Evolutionary conservation across 2,888 invertebrate species (phyloP), one percentile per base, ranked within the genome.

Genomic region (Mylabris sibirica): DNA sequence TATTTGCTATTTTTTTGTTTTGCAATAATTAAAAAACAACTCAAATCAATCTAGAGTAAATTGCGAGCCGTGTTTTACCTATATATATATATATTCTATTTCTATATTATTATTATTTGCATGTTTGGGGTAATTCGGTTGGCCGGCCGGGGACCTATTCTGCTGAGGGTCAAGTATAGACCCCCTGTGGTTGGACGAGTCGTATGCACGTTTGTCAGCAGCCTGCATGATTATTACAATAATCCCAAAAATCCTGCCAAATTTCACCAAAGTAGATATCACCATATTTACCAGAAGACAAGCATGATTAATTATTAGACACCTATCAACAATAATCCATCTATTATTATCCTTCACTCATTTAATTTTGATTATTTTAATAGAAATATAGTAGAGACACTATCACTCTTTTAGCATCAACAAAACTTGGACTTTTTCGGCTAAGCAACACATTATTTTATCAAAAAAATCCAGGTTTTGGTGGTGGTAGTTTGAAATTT

Each of bases 81-180:
- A 78, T 30, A 30, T 30, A 30, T 79, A 78, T 30, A 30, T 30
- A 30, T 30, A 30, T 79, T 79, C 78, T 78, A 79, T 81, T 72
- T 79, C 78, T 80, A 75, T 78, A 78, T 81, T 66, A 63, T 53
- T 53, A 53, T 53, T 71, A 71, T 76, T 72, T 82, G 81, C 81
- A 82, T 82, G 81, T 81, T 81, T 80, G 80, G 79, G 82, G 80
- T 81, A 77, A 77, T 71, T 73, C 79, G 82, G 82, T 83, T 84
- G 84, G 85, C 85, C 85, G 84, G 84, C 85, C 85, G 84, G 84
- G 84, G 84, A 85, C 85, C 85, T 85, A 84, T 84, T 85, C 85
- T 85, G 85, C 84, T 77, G 75, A 74, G 76, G 76, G 76, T 76
- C 76, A 69, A 70, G 63, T 72, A 66, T 67, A 71, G 72, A 75